Evolutionary conservation across 2,797 vertebrate species (phyloP).

Genomic region (Erithacus rubecula): DNA sequence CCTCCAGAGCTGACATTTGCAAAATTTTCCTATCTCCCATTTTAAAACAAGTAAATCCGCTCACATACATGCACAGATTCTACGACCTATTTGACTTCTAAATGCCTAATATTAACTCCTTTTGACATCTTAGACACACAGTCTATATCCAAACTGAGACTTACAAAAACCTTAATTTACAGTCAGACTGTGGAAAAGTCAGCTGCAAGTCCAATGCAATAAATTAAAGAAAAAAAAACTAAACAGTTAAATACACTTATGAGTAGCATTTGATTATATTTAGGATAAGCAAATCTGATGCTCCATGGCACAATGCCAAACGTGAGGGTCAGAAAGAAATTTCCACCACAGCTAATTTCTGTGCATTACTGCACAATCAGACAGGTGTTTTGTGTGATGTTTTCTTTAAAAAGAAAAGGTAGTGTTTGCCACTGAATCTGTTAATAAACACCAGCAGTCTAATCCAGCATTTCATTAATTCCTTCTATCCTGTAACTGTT

Average conservation of each 20-base stretch:
- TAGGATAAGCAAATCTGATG: not conserved
- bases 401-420: not conserved
- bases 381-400: not conserved
- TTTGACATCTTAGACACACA: not conserved
- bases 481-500: not conserved
- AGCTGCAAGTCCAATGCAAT: not conserved
- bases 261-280: not conserved
- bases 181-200: not conserved
- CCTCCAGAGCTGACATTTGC: not conserved
- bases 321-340: not conserved
- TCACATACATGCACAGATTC: not conserved
- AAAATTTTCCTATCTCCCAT: not conserved
- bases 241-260: not conserved
- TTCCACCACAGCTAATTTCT: not conserved
- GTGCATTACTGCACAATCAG: not conserved
- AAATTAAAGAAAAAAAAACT: not conserved
- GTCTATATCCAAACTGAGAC: not conserved
- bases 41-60: not conserved
- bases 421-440: not conserved
- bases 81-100: not conserved
- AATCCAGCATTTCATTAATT: not conserved
- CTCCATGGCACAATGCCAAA: not conserved
- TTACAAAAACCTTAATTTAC: not conserved
- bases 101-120: not conserved
- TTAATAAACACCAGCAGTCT: not conserved